Evolutionary conservation across 2,797 vertebrate genomes (phyloP).

Genomic region (Brachyalestes nurse): DNA sequence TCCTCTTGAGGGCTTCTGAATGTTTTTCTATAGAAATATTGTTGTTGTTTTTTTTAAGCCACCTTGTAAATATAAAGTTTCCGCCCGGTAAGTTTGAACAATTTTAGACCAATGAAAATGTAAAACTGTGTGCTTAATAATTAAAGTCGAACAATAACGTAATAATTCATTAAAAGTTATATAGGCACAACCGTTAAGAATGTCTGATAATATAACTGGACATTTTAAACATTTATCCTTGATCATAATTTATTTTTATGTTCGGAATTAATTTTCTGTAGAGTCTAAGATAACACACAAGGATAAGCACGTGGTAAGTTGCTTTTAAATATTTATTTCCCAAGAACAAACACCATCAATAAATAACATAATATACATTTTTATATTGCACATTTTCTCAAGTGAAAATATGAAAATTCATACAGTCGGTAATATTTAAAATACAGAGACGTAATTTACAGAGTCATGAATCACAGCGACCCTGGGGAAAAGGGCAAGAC

Average conservation of each 20-base stretch:
- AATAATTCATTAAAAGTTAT: too few relatives aligned
- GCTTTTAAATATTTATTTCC: constrained; percentile 95
- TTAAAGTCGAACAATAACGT: not conserved
- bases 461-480: constrained; percentile 91
- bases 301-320: constrained; percentile 37
- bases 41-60: constrained; percentile 75
- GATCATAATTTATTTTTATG: not conserved
- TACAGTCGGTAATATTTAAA: constrained; percentile 98
- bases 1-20: constrained; percentile 79
- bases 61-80: constrained; percentile 79
- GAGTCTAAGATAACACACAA: constrained; percentile 8
- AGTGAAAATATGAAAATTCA: constrained; percentile 99
- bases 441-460: constrained; percentile 96
- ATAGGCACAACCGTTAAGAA: not conserved
- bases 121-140: too few relatives aligned
- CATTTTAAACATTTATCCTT: not conserved
- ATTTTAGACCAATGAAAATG: not conserved
- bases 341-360: constrained; percentile 99
- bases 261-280: not conserved
- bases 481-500: constrained; percentile 88
- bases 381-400: constrained; percentile 98
- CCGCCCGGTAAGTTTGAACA: not conserved
- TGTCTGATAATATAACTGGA: not conserved
- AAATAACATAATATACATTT: constrained; percentile 99
- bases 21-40: constrained; percentile 80